A percentile compares a stretch with the other conserved stretches of the same genome.
Conservation (phyloP, 2,113 vertebrate genomes). For the Cygnus buccinator region DNA sequence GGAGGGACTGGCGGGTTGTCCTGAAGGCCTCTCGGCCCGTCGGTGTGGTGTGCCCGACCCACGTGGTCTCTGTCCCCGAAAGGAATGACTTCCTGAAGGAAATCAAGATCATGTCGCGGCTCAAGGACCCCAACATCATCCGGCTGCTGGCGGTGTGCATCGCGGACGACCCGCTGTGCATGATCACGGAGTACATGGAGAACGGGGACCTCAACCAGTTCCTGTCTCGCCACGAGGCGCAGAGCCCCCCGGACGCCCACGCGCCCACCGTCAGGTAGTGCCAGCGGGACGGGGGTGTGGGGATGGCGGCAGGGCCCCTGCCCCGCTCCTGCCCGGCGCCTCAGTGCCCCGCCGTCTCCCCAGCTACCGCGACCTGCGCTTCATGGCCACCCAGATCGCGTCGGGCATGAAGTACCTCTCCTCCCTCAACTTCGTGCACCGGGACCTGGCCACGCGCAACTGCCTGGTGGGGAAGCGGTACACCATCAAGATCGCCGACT, state of each 20-base stretch:
- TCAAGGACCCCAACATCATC: slow-evolving; percentile 96
- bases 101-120: slow-evolving; percentile 96
- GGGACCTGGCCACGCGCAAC: slow-evolving; percentile 95
- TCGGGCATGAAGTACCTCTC: slow-evolving; percentile 98
- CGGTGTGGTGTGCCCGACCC: background rate
- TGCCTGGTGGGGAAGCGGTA: slow-evolving; percentile 93
- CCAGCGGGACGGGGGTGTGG: accelerated
- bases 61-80: slow-evolving; percentile 58
- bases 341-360: background rate
- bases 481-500: slow-evolving; percentile 98
- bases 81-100: slow-evolving; percentile 99
- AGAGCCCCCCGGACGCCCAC: slow-evolving; percentile 54
- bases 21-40: no score
- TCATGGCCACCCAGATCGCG: slow-evolving; percentile 92
- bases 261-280: slow-evolving; percentile 80
- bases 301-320: background rate
- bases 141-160: slow-evolving; percentile 93
- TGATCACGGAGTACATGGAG: slow-evolving; percentile 99
- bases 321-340: accelerated
- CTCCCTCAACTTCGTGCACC: slow-evolving; percentile 96
- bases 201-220: slow-evolving; percentile 99
- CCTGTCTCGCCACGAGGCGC: slow-evolving; percentile 87
- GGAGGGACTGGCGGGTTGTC: accelerated
- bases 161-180: slow-evolving; percentile 90
- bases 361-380: slow-evolving; percentile 83